Conservation (phyloP, 2,797 vertebrate species). For the Hippopotamyrus pictus region DNA sequence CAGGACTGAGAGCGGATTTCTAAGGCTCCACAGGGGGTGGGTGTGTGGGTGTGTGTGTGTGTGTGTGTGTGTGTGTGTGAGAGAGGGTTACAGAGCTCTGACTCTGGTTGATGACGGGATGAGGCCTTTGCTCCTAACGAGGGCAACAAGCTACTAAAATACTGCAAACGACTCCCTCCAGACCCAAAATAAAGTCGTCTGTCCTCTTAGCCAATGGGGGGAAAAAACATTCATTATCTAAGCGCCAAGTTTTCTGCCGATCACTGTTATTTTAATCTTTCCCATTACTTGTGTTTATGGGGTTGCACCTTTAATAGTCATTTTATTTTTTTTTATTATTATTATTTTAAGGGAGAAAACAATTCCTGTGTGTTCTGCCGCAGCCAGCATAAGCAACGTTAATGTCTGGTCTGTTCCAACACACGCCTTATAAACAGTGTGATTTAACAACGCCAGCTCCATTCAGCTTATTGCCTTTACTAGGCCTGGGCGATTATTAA, state of each 20-base stretch:
- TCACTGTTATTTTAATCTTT: constrained; percentile 9
- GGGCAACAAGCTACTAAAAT: not conserved
- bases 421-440: not conserved
- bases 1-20: not conserved
- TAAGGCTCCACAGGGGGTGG: not conserved
- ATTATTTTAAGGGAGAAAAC: constrained; percentile 10
- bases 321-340: not conserved
- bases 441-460: constrained; percentile 2
- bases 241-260: not conserved
- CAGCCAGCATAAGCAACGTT: not conserved
- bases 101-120: not conserved
- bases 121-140: not conserved
- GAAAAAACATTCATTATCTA: not conserved
- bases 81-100: not conserved
- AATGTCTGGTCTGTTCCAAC: not conserved
- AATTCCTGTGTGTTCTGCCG: not conserved
- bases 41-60: too few relatives aligned
- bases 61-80: too few relatives aligned
- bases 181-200: not conserved
- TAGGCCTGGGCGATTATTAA: not conserved
- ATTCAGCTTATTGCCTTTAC: not conserved
- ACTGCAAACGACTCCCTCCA: not conserved
- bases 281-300: constrained; percentile 16
- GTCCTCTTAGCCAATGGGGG: not conserved
- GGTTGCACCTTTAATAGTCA: constrained; percentile 7